Evolutionary conservation across 2,888 invertebrate genomes (phyloP).

Genomic region (Drosophila atroscutellata): DNA sequence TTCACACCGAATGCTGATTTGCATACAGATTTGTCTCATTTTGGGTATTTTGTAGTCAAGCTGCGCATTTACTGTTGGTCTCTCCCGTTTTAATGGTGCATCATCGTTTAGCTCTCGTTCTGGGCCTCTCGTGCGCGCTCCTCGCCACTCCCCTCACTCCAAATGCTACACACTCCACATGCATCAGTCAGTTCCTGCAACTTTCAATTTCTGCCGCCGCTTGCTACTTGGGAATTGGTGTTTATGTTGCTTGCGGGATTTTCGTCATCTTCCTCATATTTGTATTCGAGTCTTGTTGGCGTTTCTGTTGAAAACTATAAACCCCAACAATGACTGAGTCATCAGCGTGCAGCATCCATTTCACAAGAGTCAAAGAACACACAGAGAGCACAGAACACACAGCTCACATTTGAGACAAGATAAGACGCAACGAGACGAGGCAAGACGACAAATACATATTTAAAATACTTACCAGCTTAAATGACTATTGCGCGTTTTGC

Average conservation of each 20-base stretch:
- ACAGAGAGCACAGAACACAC: background rate
- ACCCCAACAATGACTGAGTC: conserved; percentile 52
- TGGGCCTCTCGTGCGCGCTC: background rate
- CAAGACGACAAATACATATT: background rate
- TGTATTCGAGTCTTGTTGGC: conserved; percentile 24
- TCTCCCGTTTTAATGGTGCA: conserved; percentile 46
- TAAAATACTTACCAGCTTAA: conserved; percentile 27
- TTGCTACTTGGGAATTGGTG: conserved; percentile 8
- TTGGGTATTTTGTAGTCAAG: conserved; percentile 40
- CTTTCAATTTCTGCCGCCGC: conserved; percentile 54
- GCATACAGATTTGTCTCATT: conserved; percentile 29
- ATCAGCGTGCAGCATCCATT: conserved; percentile 29
- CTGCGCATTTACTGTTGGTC: conserved; percentile 16
- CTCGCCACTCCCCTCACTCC: background rate
- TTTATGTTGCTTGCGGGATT: conserved; percentile 4
- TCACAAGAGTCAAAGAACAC: conserved; percentile 4
- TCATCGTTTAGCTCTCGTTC: conserved; percentile 34
- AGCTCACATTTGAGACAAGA: conserved; percentile 30
- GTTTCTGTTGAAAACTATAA: conserved; percentile 46
- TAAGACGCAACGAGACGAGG: background rate
- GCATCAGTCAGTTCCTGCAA: conserved; percentile 40
- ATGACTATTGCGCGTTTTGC: conserved; percentile 45
- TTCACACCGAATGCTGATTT: conserved; percentile 18
- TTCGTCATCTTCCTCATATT: background rate
- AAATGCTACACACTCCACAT: background rate